Percentiles rank a stretch among this genome's conserved stretches.
Conservation (phyloP, 1,140 invertebrate species). For the Patella vulgata region DNA sequence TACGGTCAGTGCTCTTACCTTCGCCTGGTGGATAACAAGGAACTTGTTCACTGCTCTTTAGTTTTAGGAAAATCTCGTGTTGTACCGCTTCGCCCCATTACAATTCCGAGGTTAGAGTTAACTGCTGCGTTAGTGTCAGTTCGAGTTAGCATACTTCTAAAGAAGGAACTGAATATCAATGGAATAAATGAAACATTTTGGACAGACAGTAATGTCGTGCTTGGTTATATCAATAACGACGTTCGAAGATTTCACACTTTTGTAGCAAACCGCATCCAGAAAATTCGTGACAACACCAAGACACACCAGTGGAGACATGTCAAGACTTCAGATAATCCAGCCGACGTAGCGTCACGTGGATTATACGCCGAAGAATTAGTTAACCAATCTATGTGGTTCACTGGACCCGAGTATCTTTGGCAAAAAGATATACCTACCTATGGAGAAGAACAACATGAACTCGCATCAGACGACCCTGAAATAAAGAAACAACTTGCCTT, state of each 20-base stretch:
- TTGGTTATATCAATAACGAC: constrained; percentile 26
- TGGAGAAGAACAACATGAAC: neutral
- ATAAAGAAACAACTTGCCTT: constrained; percentile 12
- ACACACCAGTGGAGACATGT: constrained; percentile 33
- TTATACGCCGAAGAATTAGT: constrained; percentile 14
- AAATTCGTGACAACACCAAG: constrained; percentile 19
- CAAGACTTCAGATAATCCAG: constrained; percentile 23
- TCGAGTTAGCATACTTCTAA: constrained; percentile 20
- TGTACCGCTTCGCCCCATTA: constrained; percentile 21
- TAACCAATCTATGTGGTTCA: constrained; percentile 29
- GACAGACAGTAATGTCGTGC: constrained; percentile 25
- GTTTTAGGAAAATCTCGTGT: constrained; percentile 37
- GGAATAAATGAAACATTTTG: constrained; percentile 23
- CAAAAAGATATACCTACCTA: neutral
- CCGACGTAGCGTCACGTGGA: constrained; percentile 32
- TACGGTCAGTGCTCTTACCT: constrained; percentile 45
- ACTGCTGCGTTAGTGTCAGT: constrained; percentile 31
- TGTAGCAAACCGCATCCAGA: constrained; percentile 20
- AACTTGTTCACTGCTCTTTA: constrained; percentile 30
- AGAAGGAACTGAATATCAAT: constrained; percentile 14
- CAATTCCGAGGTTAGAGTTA: constrained; percentile 30
- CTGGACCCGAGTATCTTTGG: constrained; percentile 32
- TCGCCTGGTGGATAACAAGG: constrained; percentile 10
- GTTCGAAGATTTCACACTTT: constrained; percentile 17
- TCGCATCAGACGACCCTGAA: constrained; percentile 21